phyloP scores from a whole-genome alignment of 2,113 vertebrate genomes.

The Prochilodus magdalenae region DNA sequence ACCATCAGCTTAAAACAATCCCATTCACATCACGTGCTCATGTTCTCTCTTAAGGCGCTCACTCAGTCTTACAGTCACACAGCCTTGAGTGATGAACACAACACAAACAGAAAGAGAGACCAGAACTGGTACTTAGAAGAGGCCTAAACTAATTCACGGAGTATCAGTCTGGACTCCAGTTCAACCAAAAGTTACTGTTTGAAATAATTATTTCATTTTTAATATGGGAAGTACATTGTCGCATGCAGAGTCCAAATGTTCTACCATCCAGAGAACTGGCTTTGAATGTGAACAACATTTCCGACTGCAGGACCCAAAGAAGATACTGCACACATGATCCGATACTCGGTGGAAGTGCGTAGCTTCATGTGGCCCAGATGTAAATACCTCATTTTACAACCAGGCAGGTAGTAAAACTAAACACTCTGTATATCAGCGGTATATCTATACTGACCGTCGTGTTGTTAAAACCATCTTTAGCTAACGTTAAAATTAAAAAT shows the following conservation, averaged over 20 bases:
- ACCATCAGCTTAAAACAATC: conserved; percentile 55
- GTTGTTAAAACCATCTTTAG: too few species aligned
- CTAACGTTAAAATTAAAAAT: too few species aligned
- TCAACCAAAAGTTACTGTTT: neutral
- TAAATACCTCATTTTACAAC: neutral
- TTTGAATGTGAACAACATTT: too few species aligned
- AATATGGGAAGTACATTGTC: too few species aligned
- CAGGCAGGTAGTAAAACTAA: neutral
- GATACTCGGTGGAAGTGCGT: neutral
- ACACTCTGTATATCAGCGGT: neutral
- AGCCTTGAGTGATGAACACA: conserved; percentile 30
- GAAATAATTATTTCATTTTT: too few species aligned
- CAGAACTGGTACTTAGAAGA: conserved; percentile 70
- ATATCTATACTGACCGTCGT: too few species aligned
- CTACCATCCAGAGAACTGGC: too few species aligned
- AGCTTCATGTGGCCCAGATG: conserved; percentile 3
- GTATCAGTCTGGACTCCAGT: conserved; percentile 1
- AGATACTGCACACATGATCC: neutral
- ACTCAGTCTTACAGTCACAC: conserved; percentile 51
- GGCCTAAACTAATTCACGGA: conserved; percentile 30
- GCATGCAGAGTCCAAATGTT: too few species aligned
- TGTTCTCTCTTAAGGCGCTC: conserved; percentile 52
- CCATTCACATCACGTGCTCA: conserved; percentile 67
- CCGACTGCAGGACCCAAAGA: too few species aligned
- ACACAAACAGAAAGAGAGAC: conserved; percentile 40